Conservation (phyloP, 2,113 vertebrate species). For the Pomatostomus ruficeps region DNA sequence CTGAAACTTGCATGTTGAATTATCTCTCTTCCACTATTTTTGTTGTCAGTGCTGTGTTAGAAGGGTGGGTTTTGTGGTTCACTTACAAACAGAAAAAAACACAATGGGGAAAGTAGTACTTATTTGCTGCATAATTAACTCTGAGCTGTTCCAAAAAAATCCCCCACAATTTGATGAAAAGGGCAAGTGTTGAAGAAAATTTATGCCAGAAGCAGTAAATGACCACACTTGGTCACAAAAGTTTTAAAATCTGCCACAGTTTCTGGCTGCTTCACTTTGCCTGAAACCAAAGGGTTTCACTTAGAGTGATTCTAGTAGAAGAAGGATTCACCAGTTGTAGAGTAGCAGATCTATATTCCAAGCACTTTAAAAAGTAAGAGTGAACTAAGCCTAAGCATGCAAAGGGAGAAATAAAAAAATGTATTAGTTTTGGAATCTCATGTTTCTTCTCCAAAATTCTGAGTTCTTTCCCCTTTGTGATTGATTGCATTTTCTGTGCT, state of each 20-base stretch:
- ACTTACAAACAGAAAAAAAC: not conserved
- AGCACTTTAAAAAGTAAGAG: not conserved
- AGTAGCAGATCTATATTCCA: not conserved
- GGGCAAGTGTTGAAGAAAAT: not conserved
- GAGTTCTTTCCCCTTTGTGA: not conserved
- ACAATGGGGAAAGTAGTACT: not conserved
- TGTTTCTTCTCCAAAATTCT: not conserved
- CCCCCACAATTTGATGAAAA: not conserved
- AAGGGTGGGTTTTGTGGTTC: not conserved
- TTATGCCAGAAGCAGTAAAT: not conserved
- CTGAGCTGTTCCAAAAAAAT: not conserved
- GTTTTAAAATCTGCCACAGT: not conserved
- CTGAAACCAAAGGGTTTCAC: not conserved
- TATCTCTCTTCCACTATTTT: not conserved
- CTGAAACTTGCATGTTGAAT: not conserved
- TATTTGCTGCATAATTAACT: not conserved
- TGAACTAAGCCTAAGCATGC: not conserved
- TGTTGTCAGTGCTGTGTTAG: not conserved
- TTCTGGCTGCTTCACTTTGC: not conserved
- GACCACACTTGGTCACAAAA: not conserved
- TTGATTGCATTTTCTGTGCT: not conserved
- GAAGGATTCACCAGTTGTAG: not conserved
- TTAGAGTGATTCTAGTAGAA: not conserved
- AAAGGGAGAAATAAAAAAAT: not conserved
- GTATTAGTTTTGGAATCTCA: not conserved